Conservation (phyloP, 2,888 invertebrate species). For the Unio pictorum region DNA sequence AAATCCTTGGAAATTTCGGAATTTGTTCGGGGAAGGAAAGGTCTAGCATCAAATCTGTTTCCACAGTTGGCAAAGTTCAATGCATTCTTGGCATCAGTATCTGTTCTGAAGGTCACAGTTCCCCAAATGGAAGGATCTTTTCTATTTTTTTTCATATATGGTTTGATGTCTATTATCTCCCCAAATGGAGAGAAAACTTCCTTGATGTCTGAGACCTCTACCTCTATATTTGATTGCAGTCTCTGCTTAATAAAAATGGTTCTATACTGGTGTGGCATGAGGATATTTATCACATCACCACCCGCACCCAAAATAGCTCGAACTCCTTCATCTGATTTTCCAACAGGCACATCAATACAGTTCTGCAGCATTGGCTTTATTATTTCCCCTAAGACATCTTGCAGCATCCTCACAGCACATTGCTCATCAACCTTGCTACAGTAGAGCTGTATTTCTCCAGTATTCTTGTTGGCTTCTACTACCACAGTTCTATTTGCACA, state of each 20-base stretch:
- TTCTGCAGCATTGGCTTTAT: conserved; percentile 21
- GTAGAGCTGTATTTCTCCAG: conserved; percentile 44
- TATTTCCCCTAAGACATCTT: conserved; percentile 9
- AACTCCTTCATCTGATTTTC: conserved; percentile 21
- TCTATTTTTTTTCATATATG: conserved; percentile 21
- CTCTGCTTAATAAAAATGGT: conserved; percentile 34
- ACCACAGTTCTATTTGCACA: too few species aligned
- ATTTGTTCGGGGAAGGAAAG: conserved; percentile 5
- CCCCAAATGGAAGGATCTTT: conserved; percentile 41
- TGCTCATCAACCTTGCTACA: conserved; percentile 19
- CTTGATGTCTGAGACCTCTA: conserved; percentile 10
- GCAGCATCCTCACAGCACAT: conserved; percentile 6
- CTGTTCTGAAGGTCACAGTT: conserved; percentile 38
- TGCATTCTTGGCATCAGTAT: conserved; percentile 31
- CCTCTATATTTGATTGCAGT: conserved; percentile 7
- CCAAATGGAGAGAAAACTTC: conserved; percentile 21
- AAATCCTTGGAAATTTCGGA: conserved; percentile 14
- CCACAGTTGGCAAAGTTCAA: conserved; percentile 18
- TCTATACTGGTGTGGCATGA: conserved; percentile 50
- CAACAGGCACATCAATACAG: conserved; percentile 26
- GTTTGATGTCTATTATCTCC: conserved; percentile 34
- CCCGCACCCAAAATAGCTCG: conserved; percentile 47
- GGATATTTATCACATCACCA: conserved; percentile 36
- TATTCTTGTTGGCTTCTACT: conserved; percentile 4
- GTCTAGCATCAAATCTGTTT: conserved; percentile 9